Percentiles rank a stretch among this genome's conserved stretches.
Evolutionary conservation across 2,797 vertebrate species (phyloP).

Genomic region (Hapalemur alaotrensis): DNA sequence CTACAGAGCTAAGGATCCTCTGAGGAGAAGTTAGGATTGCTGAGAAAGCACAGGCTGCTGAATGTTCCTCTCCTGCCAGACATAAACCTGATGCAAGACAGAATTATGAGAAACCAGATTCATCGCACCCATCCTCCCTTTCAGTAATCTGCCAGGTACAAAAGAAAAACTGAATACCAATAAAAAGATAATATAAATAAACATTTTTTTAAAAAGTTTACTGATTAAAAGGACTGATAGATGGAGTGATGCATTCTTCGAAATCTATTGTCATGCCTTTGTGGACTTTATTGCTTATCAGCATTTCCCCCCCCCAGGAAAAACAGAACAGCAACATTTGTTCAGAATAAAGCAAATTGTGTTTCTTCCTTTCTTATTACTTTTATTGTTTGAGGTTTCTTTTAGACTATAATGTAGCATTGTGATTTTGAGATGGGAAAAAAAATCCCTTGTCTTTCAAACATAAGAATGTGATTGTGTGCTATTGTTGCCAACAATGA

Average conservation of each 20-base stretch:
- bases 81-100: background rate
- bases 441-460: constrained; percentile 80
- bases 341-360: background rate
- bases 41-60: background rate
- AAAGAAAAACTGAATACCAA: background rate
- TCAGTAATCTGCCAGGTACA: background rate
- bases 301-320: constrained; percentile 38
- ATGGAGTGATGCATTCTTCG: constrained; percentile 42
- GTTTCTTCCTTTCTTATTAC: constrained; percentile 70
- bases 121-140: background rate
- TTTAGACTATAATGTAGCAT: constrained; percentile 71
- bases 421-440: constrained; percentile 65
- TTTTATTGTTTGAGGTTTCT: constrained; percentile 71
- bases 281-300: constrained; percentile 51
- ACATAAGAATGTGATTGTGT: constrained; percentile 79
- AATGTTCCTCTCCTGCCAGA: background rate
- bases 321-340: constrained; percentile 70
- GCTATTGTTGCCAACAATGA: constrained; percentile 85
- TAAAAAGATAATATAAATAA: constrained; percentile 33
- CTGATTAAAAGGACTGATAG: constrained; percentile 21
- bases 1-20: background rate
- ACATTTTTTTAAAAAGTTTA: constrained; percentile 30
- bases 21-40: constrained; percentile 2
- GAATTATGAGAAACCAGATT: background rate
- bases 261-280: constrained; percentile 38